Evolutionary conservation across 2,113 vertebrate species (phyloP).

Genomic region (Arothron firmamentum): DNA sequence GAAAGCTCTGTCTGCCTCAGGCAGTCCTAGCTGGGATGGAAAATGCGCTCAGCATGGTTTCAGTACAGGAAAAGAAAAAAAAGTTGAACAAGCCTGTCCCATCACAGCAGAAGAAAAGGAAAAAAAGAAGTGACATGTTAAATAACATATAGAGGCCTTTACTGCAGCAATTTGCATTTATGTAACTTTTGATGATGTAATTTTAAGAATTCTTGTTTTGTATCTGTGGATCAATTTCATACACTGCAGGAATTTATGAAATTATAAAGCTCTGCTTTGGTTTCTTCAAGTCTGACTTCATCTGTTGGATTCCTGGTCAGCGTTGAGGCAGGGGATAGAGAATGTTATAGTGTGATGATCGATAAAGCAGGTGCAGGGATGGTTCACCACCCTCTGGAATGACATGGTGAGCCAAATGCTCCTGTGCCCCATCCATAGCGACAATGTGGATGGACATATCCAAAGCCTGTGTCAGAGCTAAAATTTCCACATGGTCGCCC

Average conservation of each 20-base stretch:
- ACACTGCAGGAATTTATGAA: conserved; percentile 42
- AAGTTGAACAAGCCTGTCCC: conserved; percentile 42
- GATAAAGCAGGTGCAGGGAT: conserved; percentile 74
- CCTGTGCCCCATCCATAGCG: conserved; percentile 66
- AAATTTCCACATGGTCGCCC: conserved; percentile 79
- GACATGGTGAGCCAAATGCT: conserved; percentile 68
- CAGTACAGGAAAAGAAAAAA: conserved; percentile 60
- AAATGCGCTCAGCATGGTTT: conserved; percentile 78
- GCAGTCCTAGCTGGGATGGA: conserved; percentile 49
- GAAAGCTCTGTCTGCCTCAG: conserved; percentile 72
- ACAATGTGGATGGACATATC: conserved; percentile 73
- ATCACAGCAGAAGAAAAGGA: conserved; percentile 57
- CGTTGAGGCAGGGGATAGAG: conserved; percentile 60
- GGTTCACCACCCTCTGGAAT: conserved; percentile 77
- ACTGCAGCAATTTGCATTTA: conserved; percentile 10
- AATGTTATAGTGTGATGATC: conserved; percentile 77
- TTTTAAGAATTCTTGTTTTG: background rate
- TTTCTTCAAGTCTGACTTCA: conserved; percentile 22
- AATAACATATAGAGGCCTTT: background rate
- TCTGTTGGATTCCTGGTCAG: conserved; percentile 6
- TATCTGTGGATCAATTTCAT: conserved; percentile 4
- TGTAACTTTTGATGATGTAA: background rate
- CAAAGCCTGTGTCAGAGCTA: conserved; percentile 78
- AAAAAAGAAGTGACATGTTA: conserved; percentile 22
- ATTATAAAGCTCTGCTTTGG: conserved; percentile 4